Evolutionary conservation across 2,797 vertebrate genomes (phyloP).

Genomic region (Balearica regulorum): DNA sequence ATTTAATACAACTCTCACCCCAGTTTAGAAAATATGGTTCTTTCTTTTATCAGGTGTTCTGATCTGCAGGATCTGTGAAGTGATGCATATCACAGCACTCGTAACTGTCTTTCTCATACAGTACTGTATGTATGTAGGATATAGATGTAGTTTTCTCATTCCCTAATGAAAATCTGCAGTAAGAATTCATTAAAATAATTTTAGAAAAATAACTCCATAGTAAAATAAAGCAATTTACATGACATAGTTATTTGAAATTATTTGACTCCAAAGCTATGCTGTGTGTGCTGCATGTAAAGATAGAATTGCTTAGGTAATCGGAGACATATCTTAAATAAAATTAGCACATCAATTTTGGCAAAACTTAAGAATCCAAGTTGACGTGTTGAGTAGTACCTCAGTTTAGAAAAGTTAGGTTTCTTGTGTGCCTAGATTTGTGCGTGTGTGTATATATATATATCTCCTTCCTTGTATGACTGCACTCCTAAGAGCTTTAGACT

Average conservation of each 20-base stretch:
- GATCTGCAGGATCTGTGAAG: neutral
- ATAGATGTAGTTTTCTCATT: neutral
- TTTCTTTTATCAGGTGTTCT: neutral
- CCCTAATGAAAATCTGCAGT: neutral
- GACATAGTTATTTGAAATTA: neutral
- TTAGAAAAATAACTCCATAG: neutral
- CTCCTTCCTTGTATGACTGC: neutral
- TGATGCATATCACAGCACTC: neutral
- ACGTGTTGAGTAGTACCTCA: neutral
- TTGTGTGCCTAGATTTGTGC: neutral
- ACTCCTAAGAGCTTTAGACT: neutral
- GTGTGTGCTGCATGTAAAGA: neutral
- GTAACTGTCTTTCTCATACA: neutral
- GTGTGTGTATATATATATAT: neutral
- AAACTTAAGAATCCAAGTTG: neutral
- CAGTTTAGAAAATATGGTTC: neutral
- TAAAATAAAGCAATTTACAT: neutral
- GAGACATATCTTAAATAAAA: neutral
- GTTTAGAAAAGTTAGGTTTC: neutral
- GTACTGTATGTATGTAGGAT: neutral
- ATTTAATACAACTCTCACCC: neutral
- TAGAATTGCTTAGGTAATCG: neutral
- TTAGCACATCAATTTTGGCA: neutral
- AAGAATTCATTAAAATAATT: neutral
- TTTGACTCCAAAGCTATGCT: neutral